phyloP scores from a whole-genome alignment of 2,888 invertebrate species.

The Noctua janthina region DNA sequence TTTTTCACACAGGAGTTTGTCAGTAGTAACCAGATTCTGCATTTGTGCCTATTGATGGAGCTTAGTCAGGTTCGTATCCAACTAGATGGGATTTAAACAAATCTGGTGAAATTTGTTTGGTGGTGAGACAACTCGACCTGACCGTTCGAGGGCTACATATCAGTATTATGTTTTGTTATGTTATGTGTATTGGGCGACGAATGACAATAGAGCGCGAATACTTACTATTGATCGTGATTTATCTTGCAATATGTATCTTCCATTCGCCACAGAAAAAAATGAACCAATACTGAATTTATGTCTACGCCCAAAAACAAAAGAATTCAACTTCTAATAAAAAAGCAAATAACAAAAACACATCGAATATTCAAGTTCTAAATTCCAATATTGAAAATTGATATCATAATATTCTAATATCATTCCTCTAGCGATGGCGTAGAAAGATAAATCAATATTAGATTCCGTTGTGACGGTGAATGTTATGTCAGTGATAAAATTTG shows the following conservation, averaged over 20 bases:
- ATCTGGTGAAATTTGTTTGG: neutral
- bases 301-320: conserved; percentile 11
- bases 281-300: neutral
- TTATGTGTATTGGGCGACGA: too few relatives aligned
- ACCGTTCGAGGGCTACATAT: neutral
- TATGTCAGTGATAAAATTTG: conserved; percentile 14
- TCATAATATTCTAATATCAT: conserved; percentile 17
- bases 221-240: too few relatives aligned
- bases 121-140: too few relatives aligned
- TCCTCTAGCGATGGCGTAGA: neutral
- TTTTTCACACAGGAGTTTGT: too few relatives aligned
- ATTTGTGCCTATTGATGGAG: too few relatives aligned
- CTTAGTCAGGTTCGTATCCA: neutral
- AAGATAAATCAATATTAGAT: conserved; percentile 19
- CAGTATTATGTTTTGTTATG: neutral
- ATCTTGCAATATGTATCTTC: neutral
- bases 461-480: neutral
- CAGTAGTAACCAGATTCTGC: too few relatives aligned
- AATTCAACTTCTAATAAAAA: conserved; percentile 7
- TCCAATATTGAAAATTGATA: conserved; percentile 37
- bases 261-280: neutral
- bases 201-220: neutral
- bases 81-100: neutral
- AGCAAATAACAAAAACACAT: conserved; percentile 1
- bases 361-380: conserved; percentile 27